Base-by-base conservation (phyloP, 1,140 invertebrate genomes). In the Zaprionus capensis region DNA sequence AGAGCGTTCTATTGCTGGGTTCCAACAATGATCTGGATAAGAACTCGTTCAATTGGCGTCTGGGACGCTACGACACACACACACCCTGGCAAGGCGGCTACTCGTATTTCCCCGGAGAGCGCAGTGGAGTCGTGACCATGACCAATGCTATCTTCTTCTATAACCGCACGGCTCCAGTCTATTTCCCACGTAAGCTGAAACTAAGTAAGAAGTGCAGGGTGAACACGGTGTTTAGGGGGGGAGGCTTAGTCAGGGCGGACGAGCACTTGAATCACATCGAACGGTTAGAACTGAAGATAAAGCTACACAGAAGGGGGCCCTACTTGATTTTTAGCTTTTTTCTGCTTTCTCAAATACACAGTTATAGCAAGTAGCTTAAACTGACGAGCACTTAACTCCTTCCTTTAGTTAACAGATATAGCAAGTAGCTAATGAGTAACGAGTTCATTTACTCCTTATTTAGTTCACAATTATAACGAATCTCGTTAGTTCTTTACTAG, bases 1-100 rank as follows among this genome's bases (percentile, higher is more conserved):
- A 98, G 92, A 97, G 97, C 93, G 96, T 98, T 0, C 87, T 97
- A 0, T 86, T 97, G 2, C 93, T 99, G 12, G 86, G 81, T 41
- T 56, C 11, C 46, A 84, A 81, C 26, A 91, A 91, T 44, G 91
- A 92, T 36, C 44, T 92, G 14, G 74, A 28, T 41, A 70, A 85
- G 57, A 64, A 92, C 56, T 78, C 94, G 5, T 86, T 93, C 5
- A 79, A 86, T 7, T 94, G 87, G 87, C 75, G 93, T 22, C 75
- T 93, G 71, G 80, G 70, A 61, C 44, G 92, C 11, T 92, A 81
- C 22, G 73, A 79, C 20, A 92, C 90, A 1, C 28, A 55, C 5
- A 92, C 91, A 15, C 90, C 91, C n/a, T 82, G 80, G 82, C 88
- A 91, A 38, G 85, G 88, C 6, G 91, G 91, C 2, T 92, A 86